These are phyloP conservation scores for Hydra vulgaris DNA, from an alignment of 30 jellyfish, hydroid and myxozoan species.

Conservation along the genomic window DNA sequence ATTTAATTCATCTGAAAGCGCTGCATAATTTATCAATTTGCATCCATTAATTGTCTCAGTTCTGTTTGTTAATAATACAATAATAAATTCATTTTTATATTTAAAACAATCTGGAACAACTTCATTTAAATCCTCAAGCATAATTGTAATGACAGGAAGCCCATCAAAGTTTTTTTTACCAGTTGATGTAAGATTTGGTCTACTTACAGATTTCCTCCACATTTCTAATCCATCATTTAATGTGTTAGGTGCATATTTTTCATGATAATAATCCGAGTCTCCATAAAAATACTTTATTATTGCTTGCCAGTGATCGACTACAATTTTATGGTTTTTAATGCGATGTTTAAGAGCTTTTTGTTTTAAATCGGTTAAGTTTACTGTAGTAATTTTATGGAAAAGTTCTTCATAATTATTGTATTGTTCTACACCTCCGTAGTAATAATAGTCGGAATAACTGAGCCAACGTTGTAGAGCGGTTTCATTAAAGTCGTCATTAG, in stretches of 20 bases:
- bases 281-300: not conserved
- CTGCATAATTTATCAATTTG: not conserved
- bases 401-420: not conserved
- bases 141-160: not conserved
- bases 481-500: not conserved
- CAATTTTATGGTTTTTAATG: too few relatives aligned
- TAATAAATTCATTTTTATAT: not conserved
- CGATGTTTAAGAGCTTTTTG: not conserved
- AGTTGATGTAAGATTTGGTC: not conserved
- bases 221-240: not conserved
- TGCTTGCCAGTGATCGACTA: not conserved
- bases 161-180: not conserved
- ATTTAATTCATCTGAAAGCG: not conserved
- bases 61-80: not conserved
- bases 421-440: not conserved
- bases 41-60: not conserved
- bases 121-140: not conserved
- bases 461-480: not conserved
- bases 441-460: not conserved
- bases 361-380: not conserved
- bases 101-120: not conserved
- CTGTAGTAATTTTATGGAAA: too few relatives aligned
- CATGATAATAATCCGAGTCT: not conserved
- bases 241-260: not conserved
- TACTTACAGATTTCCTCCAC: not conserved